These are phyloP conservation scores for Leptodirus hochenwartii DNA, from an alignment of 2,888 invertebrate species.

Conservation along the genomic window DNA sequence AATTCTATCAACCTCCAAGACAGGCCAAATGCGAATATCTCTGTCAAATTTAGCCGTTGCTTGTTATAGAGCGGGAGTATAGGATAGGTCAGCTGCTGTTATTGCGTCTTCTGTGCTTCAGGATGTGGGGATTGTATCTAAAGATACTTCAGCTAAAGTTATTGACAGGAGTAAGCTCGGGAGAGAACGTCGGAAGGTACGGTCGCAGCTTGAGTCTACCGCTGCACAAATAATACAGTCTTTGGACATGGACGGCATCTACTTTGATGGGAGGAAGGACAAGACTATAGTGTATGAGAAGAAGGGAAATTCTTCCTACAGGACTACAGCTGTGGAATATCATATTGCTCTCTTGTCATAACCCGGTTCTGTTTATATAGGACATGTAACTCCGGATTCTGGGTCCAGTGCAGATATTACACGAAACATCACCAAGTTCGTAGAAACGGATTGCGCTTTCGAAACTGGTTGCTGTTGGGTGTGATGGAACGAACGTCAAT, in stretches of 20 bases:
- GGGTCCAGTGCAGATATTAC: no score
- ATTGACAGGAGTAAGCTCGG: no score
- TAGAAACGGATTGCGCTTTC: no score
- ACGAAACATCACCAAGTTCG: no score
- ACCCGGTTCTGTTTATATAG: not conserved
- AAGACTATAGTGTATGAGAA: slow-evolving; percentile 2
- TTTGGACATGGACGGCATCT: slow-evolving; percentile 1
- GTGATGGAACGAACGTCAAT: no score
- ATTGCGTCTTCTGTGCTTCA: slow-evolving; percentile 2
- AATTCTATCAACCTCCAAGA: slow-evolving; percentile 2
- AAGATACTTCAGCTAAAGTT: no score
- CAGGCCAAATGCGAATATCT: slow-evolving; percentile 1
- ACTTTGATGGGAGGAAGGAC: slow-evolving; percentile 2
- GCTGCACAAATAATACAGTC: not conserved
- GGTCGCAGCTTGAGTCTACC: no score
- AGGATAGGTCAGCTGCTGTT: slow-evolving; percentile 2
- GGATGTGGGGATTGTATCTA: not conserved
- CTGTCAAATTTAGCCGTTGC: no score
- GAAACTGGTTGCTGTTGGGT: no score
- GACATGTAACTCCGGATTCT: no score
- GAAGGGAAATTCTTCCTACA: slow-evolving; percentile 2
- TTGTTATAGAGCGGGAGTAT: no score
- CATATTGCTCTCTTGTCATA: slow-evolving; percentile 1
- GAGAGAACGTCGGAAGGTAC: no score
- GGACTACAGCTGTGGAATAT: not conserved